Percentiles rank a stretch among this genome's conserved stretches.
These are phyloP conservation scores for rabbit (Oryctolagus cuniculus) DNA, from an alignment of 2,113 vertebrate species.

Conservation along the genomic window DNA sequence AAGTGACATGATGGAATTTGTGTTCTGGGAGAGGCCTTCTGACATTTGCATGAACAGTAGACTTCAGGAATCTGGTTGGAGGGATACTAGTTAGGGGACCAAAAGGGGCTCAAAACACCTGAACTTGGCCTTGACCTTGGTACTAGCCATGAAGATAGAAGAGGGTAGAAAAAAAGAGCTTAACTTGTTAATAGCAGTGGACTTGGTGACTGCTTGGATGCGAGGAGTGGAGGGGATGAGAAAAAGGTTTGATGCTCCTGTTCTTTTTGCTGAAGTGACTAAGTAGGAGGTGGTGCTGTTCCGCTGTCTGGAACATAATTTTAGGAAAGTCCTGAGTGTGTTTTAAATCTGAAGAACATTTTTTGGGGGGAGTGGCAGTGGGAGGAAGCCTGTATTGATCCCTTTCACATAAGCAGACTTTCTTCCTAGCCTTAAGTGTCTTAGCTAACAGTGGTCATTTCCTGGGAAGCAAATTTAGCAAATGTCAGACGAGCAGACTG, in stretches of 20 bases:
- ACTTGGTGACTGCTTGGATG: not conserved
- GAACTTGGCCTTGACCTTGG: not conserved
- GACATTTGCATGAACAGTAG: not conserved
- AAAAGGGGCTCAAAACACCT: not conserved
- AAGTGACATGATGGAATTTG: not conserved
- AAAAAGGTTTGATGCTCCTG: not conserved
- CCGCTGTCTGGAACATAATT: not conserved
- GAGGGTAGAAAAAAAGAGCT: not conserved
- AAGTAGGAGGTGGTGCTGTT: not conserved
- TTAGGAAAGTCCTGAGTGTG: not conserved
- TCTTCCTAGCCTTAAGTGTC: not conserved
- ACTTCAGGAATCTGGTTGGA: not conserved
- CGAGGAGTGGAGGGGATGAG: not conserved
- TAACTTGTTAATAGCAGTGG: not conserved
- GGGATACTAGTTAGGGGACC: not conserved
- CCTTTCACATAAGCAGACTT: not conserved
- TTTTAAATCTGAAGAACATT: not conserved
- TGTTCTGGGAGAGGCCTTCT: not conserved
- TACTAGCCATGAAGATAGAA: not conserved
- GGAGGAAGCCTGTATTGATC: not conserved
- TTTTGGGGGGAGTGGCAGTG: not conserved
- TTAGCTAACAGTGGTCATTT: not conserved
- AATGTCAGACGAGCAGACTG: not conserved
- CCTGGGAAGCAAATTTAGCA: not conserved
- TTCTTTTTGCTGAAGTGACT: not conserved